Evolutionary conservation across 2,113 vertebrate species (phyloP), one percentile per base, ranked within the genome.

Genomic region (Nothocercus julius): DNA sequence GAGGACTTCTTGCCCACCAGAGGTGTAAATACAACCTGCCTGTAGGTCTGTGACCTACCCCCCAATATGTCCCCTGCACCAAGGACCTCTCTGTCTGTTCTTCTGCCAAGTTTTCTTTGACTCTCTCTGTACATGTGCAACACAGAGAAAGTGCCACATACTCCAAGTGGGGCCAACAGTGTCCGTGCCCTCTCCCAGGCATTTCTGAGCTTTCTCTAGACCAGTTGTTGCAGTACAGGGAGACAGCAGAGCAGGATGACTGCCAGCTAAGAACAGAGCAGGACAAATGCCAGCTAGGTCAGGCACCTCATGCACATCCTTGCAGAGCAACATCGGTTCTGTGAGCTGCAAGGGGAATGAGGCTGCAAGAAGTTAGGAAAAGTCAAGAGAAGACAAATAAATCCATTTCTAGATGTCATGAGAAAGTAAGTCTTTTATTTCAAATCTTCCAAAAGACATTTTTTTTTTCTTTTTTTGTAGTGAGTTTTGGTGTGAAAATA

Each of bases 21-120:
- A 9, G 28, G 22, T 56, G 14, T 6, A 66, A 59, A 69, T 54
- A 21, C 4, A 83, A 5, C 20, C 32, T 40, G 58, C 61, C 44
- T 2, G 0, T 21, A 49, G 25, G 20, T 56, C 51, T 63, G 42
- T 40, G 34, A 18, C 12, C 28, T 70, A 19, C 11, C n/a, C 21
- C 6, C 4, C 7, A 36, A 11, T 9, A 14, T 11, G 59, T 58
- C 28, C 5, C 16, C 6, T 2, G 30, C 0, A 0, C 38, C n/a
- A 19, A 64, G 38, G 49, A 47, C 21, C n/a, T 22, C 18, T 36
- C 3, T 40, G 30, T n/a, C n/a, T 24, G 6, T 42, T 72, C 54
- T 81, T 18, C 51, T 34, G 4, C 0, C 0, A 27, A 21, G 28
- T 53, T 54, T 61, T 6, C 36, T 82, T 69, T 47, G 45, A 9